Percentiles rank a stretch among this genome's conserved stretches.
Conservation (phyloP, 2,888 invertebrate genomes). For the Agrotis segetum region DNA sequence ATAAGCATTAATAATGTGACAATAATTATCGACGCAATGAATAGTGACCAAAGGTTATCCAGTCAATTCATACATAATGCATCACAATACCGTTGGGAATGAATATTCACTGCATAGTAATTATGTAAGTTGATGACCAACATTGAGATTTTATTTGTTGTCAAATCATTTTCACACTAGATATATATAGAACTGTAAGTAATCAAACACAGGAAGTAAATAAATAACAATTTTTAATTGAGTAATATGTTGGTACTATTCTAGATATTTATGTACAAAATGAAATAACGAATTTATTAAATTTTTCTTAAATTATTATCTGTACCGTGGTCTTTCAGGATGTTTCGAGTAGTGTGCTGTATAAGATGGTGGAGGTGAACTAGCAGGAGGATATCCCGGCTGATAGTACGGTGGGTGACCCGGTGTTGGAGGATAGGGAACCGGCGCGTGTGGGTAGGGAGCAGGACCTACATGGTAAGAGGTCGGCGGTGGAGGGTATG, state of each 20-base stretch:
- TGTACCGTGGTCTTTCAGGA: constrained; percentile 35
- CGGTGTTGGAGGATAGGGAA: constrained; percentile 41
- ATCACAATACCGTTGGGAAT: background rate
- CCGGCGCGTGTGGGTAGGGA: constrained; percentile 50
- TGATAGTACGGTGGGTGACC: constrained; percentile 42
- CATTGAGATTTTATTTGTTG: background rate
- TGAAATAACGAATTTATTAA: too few species aligned
- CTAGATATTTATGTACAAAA: background rate
- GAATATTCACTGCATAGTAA: constrained; percentile 11
- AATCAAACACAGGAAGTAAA: constrained; percentile 11
- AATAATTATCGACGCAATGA: constrained; percentile 3
- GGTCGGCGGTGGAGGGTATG: constrained; percentile 54
- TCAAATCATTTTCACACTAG: too few species aligned
- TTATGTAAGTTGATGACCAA: background rate
- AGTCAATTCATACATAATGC: background rate
- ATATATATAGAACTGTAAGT: background rate
- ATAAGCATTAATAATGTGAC: constrained; percentile 4
- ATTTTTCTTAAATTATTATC: constrained; percentile 3
- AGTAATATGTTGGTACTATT: background rate
- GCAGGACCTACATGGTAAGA: constrained; percentile 37
- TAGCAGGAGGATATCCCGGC: constrained; percentile 23
- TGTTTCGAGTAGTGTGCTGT: constrained; percentile 32
- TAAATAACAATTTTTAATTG: constrained; percentile 21
- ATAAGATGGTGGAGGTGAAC: constrained; percentile 18
- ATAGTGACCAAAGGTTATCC: constrained; percentile 21